These are phyloP conservation scores for Dendropsophus ebraccatus DNA, from an alignment of 2,113 vertebrate species.

Conservation along the genomic window DNA sequence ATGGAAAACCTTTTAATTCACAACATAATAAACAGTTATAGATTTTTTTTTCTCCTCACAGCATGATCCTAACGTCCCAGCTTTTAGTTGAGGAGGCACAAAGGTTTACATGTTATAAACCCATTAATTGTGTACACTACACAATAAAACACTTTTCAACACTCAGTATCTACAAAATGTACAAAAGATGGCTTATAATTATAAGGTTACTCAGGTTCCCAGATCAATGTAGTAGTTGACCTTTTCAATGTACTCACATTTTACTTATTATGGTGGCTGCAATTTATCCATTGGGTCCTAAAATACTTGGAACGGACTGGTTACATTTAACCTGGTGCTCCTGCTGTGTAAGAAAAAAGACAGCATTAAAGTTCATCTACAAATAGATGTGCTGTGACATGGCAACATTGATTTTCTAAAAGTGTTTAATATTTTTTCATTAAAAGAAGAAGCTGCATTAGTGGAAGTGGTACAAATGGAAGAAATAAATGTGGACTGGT, in stretches of 20 bases:
- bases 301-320: conserved; percentile 70
- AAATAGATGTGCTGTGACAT: conserved; percentile 74
- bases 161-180: conserved; percentile 71
- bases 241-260: conserved; percentile 77
- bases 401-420: conserved; percentile 69
- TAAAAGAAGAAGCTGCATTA: conserved; percentile 61
- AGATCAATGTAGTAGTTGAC: conserved; percentile 78
- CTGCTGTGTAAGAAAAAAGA: conserved; percentile 74
- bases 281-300: conserved; percentile 72
- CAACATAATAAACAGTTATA: conserved; percentile 39
- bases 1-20: conserved; percentile 42
- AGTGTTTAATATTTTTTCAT: conserved; percentile 59
- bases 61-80: conserved; percentile 75
- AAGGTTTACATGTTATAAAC: conserved; percentile 82
- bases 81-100: conserved; percentile 79
- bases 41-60: conserved; percentile 50
- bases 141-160: conserved; percentile 78
- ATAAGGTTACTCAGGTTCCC: conserved; percentile 73
- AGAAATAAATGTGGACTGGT: background rate
- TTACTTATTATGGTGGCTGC: conserved; percentile 75
- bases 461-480: conserved; percentile 4
- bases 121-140: conserved; percentile 73
- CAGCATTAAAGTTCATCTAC: conserved; percentile 73
- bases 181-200: conserved; percentile 73
- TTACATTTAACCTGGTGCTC: conserved; percentile 74